These are phyloP conservation scores for Coracias cyanogaster DNA, from an alignment of 2,797 vertebrate species.

Conservation along the genomic window DNA sequence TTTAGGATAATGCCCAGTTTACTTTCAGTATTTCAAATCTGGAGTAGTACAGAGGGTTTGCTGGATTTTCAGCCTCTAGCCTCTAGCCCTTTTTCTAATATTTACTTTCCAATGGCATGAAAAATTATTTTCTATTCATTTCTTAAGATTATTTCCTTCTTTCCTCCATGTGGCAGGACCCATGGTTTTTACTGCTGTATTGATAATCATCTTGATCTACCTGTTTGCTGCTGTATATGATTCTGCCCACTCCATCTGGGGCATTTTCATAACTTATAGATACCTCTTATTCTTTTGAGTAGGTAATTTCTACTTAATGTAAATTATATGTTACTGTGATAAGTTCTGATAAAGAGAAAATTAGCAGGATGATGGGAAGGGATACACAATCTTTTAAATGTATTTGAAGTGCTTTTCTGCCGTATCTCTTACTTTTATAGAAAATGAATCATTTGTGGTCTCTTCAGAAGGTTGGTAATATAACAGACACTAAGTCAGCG, in stretches of 20 bases:
- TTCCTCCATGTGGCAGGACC: not conserved
- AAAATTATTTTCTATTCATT: not conserved
- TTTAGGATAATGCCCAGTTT: not conserved
- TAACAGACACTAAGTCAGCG: not conserved
- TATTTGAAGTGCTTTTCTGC: not conserved
- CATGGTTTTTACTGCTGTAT: not conserved
- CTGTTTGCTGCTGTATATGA: not conserved
- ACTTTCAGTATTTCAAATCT: not conserved
- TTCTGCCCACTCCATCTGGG: not conserved
- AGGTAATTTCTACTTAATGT: not conserved
- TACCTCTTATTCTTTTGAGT: not conserved
- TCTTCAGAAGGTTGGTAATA: not conserved
- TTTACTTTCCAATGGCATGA: not conserved
- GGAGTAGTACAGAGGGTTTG: not conserved
- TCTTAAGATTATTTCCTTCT: not conserved
- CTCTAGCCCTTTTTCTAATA: too few relatives aligned
- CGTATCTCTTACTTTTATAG: not conserved
- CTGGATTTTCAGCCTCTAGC: not conserved
- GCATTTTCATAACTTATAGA: not conserved
- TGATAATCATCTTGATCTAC: not conserved
- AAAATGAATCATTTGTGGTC: not conserved
- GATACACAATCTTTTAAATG: not conserved
- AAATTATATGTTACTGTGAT: not conserved
- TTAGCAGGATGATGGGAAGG: not conserved
- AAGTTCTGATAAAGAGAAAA: not conserved